phyloP scores from a whole-genome alignment of 1,140 invertebrate species.

The Solen grandis region DNA sequence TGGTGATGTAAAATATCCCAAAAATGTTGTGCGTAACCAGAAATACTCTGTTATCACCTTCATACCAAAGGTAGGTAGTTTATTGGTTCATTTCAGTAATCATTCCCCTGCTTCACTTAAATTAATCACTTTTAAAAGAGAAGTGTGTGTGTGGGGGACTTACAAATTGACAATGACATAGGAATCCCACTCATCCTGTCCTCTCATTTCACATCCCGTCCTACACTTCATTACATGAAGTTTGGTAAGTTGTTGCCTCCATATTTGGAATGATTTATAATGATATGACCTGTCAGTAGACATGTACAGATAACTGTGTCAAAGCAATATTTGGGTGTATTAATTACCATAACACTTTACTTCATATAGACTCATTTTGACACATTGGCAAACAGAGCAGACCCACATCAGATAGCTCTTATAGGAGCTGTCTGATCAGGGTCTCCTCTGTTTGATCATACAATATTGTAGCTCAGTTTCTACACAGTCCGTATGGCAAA shows the following conservation, averaged over 20 bases:
- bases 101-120: neutral
- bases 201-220: neutral
- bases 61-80: constrained; percentile 91
- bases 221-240: neutral
- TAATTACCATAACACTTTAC: no score
- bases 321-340: no score
- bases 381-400: no score
- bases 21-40: constrained; percentile 98
- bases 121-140: neutral
- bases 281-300: no score
- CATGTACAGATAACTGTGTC: no score
- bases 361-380: no score
- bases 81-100: neutral
- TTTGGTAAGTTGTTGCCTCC: neutral
- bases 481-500: no score
- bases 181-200: neutral
- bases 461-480: no score
- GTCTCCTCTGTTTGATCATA: no score
- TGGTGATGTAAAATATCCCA: constrained; percentile 84
- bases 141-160: neutral
- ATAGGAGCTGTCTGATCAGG: no score
- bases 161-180: neutral
- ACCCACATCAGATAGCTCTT: no score
- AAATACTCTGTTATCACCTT: constrained; percentile 99
- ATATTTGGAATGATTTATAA: no score